Evolutionary conservation across 2,888 invertebrate species (phyloP).

Genomic region (Caradrina clavipalpis): DNA sequence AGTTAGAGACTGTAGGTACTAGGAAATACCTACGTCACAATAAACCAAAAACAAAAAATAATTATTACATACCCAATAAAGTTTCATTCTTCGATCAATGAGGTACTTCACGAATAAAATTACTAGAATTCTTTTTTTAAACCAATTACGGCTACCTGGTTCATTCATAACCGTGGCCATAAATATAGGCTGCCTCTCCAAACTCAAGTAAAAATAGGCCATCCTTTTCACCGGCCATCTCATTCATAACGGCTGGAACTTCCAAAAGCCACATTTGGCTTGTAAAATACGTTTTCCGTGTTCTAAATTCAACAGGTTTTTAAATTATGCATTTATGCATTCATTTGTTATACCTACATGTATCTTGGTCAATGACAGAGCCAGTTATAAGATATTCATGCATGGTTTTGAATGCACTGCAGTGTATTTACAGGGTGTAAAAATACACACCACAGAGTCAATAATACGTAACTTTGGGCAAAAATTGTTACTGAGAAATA

Average conservation of each 20-base stretch:
- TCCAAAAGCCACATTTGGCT: constrained; percentile 12
- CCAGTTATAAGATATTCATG: constrained; percentile 26
- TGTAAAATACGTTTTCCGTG: constrained; percentile 21
- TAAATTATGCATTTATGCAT: constrained; percentile 24
- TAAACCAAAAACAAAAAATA: too few relatives aligned
- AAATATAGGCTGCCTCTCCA: neutral
- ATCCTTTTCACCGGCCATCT: constrained; percentile 23
- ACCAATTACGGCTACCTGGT: neutral
- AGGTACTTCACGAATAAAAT: too few relatives aligned
- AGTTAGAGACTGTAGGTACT: too few relatives aligned
- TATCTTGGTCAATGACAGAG: constrained; percentile 29
- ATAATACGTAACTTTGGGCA: too few relatives aligned
- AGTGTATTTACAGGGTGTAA: neutral
- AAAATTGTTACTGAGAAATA: too few relatives aligned
- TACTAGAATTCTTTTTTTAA: neutral
- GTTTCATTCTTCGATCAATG: too few relatives aligned
- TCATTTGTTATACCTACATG: constrained; percentile 7
- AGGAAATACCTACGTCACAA: too few relatives aligned
- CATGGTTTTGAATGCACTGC: neutral
- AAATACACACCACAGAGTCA: too few relatives aligned
- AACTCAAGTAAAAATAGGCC: constrained; percentile 37
- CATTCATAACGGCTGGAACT: constrained; percentile 35
- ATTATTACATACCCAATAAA: too few relatives aligned
- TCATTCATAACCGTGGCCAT: neutral
- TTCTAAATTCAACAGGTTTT: constrained; percentile 38